Conservation (phyloP, 2,113 vertebrate species). For the Neogale vison region DNA sequence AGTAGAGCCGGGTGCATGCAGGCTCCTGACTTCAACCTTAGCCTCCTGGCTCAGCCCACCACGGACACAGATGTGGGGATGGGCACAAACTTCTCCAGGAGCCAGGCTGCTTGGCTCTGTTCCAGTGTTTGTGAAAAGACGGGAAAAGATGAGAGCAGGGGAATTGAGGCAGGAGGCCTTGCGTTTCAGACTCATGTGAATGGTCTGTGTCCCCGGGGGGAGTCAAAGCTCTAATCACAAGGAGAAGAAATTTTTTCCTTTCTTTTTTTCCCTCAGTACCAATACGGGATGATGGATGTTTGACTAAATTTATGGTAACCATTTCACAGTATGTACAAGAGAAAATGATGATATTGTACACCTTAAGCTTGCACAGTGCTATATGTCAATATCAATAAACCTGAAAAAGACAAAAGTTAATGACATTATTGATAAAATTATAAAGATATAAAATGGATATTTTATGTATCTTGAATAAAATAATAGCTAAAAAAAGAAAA, state of each 20-base stretch:
- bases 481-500: neutral
- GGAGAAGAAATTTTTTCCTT: neutral
- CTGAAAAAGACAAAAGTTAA: neutral
- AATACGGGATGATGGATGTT: neutral
- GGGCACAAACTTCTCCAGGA: neutral
- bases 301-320: neutral
- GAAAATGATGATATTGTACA: neutral
- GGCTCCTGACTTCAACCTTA: neutral
- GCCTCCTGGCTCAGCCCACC: neutral
- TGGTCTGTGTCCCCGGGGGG: neutral
- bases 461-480: neutral
- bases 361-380: neutral
- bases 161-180: neutral
- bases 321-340: neutral
- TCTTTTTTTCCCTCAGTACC: neutral
- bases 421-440: neutral
- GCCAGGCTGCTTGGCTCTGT: rapidly evolving
- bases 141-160: neutral
- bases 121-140: too few species aligned
- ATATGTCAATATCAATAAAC: neutral
- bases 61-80: neutral
- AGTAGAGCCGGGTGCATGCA: neutral
- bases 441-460: neutral
- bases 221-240: neutral
- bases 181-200: neutral